phyloP scores from a whole-genome alignment of 2,113 vertebrate species.

The Mormyrus lacerda region DNA sequence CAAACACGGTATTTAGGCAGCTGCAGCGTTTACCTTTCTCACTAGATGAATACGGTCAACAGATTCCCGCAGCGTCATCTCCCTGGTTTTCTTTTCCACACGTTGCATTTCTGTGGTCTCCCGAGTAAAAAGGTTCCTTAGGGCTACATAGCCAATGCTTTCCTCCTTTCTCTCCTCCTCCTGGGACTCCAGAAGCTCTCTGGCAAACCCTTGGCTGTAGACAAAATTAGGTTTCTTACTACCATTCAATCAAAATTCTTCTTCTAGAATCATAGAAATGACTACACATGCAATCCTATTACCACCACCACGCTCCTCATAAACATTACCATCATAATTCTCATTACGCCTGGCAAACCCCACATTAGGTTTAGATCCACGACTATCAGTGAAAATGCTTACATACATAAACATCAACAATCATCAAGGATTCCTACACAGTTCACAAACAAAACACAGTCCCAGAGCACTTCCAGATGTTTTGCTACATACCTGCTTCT shows the following conservation, averaged over 20 bases:
- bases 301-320: not conserved
- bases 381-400: not conserved
- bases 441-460: not conserved
- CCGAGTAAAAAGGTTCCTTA: conserved; percentile 79
- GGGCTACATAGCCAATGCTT: conserved; percentile 81
- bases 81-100: conserved; percentile 76
- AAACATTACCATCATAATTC: conserved; percentile 8
- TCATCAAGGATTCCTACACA: not conserved
- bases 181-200: conserved; percentile 53
- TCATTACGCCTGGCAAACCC: not conserved
- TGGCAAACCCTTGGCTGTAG: conserved; percentile 53
- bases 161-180: conserved; percentile 78
- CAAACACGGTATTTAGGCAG: not conserved
- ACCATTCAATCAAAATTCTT: not conserved
- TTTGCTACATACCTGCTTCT: conserved; percentile 69
- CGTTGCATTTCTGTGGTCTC: conserved; percentile 53
- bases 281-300: not conserved
- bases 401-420: not conserved
- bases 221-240: not conserved
- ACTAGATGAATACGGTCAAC: conserved; percentile 67
- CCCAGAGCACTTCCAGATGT: not conserved
- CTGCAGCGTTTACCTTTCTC: conserved; percentile 65
- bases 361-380: not conserved
- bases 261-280: not conserved
- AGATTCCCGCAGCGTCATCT: conserved; percentile 71